Conservation (phyloP, 2,888 invertebrate genomes). For the Bellardia bayeri region DNA sequence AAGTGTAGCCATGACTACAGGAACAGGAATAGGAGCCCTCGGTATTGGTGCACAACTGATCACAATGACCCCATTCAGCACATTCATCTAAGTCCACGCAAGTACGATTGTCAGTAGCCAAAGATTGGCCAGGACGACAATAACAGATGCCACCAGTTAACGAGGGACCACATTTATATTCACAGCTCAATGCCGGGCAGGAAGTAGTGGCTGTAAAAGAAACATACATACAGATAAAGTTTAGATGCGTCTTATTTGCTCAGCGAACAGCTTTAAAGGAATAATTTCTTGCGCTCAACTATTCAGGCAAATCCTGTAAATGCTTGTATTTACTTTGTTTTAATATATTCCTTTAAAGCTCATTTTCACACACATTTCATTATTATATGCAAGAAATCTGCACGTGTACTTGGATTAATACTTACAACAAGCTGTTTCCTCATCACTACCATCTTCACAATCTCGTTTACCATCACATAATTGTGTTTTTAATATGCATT, state of each 20-base stretch:
- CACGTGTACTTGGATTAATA: slow-evolving; percentile 77
- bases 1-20: slow-evolving; percentile 91
- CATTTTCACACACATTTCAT: not conserved
- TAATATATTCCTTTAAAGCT: slow-evolving; percentile 16
- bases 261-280: not conserved
- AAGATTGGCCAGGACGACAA: slow-evolving; percentile 93
- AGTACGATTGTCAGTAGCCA: slow-evolving; percentile 92
- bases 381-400: not conserved
- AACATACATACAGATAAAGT: slow-evolving; percentile 28
- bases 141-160: slow-evolving; percentile 95
- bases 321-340: not conserved
- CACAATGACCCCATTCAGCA: slow-evolving; percentile 96
- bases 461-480: slow-evolving; percentile 96
- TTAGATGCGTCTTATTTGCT: not conserved
- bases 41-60: slow-evolving; percentile 96
- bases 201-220: slow-evolving; percentile 88
- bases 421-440: slow-evolving; percentile 95
- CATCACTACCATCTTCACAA: slow-evolving; percentile 96
- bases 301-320: not conserved
- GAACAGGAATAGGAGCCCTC: slow-evolving; percentile 93
- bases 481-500: slow-evolving; percentile 94
- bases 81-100: slow-evolving; percentile 97
- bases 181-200: slow-evolving; percentile 94
- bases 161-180: slow-evolving; percentile 95
- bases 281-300: not conserved